phyloP scores from a whole-genome alignment of 1,140 invertebrate species.

The Drosophila sucinea region DNA sequence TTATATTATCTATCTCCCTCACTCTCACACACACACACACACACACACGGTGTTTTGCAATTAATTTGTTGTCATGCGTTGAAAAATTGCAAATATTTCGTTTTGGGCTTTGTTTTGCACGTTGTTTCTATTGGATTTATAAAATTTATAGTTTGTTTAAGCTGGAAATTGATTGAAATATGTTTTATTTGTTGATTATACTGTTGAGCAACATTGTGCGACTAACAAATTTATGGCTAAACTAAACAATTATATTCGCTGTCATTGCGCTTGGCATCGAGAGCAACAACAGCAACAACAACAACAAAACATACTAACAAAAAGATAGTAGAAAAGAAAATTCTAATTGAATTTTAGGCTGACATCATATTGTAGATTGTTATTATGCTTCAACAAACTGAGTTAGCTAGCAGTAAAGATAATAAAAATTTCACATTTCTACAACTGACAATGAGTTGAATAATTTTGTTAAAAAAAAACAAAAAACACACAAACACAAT shows the following conservation, averaged over 20 bases:
- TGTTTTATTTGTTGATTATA: conserved; percentile 56
- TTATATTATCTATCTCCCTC: conserved; percentile 25
- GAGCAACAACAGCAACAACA: conserved; percentile 18
- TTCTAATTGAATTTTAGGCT: conserved; percentile 25
- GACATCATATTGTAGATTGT: conserved; percentile 44
- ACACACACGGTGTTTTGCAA: conserved; percentile 27
- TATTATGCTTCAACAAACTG: conserved; percentile 6
- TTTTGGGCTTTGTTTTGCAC: conserved; percentile 35
- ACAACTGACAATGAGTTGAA: conserved; percentile 5
- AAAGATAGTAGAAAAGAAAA: background rate
- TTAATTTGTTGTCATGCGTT: conserved; percentile 66
- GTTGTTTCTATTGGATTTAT: conserved; percentile 33
- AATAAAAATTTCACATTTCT: background rate
- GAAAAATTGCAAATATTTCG: conserved; percentile 62
- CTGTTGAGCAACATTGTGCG: conserved; percentile 22
- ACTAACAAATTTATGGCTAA: conserved; percentile 48
- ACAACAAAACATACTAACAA: background rate
- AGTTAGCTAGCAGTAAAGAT: background rate
- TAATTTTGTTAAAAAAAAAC: background rate
- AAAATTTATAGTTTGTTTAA: conserved; percentile 59
- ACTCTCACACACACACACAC: conserved; percentile 23
- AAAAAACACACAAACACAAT: conserved; percentile 36
- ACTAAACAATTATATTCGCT: conserved; percentile 53
- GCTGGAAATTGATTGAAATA: conserved; percentile 61
- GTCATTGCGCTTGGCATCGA: conserved; percentile 45